Evolutionary conservation across 2,113 vertebrate species (phyloP).

Genomic region (Anseranas semipalmata): DNA sequence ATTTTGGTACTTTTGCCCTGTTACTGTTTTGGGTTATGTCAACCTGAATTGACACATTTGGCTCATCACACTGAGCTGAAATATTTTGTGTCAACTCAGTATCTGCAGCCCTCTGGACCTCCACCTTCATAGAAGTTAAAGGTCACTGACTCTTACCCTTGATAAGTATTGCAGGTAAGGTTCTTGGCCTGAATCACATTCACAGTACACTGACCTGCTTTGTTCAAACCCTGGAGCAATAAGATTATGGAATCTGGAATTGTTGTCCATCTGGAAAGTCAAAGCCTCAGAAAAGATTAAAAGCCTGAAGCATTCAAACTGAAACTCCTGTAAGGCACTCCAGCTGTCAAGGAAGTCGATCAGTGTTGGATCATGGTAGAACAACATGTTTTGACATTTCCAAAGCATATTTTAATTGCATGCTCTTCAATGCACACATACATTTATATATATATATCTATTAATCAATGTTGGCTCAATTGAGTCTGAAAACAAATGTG

Average conservation of each 20-base stretch:
- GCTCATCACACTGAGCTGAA: not conserved
- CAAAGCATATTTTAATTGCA: slow-evolving; percentile 3
- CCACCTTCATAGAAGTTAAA: not conserved
- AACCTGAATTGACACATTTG: not conserved
- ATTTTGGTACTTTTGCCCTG: not conserved
- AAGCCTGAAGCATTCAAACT: slow-evolving; percentile 5
- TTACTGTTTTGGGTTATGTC: not conserved
- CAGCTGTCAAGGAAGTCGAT: slow-evolving; percentile 30
- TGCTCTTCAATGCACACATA: not conserved
- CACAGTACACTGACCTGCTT: not conserved
- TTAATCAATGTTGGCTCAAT: not conserved
- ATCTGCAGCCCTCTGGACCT: not conserved
- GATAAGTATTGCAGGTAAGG: not conserved
- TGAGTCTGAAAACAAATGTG: not conserved
- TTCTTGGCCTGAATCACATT: not conserved
- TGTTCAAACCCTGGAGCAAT: not conserved
- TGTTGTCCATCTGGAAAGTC: slow-evolving; percentile 39
- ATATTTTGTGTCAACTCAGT: not conserved
- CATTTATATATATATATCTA: not conserved
- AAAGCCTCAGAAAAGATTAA: not conserved
- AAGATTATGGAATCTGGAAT: not conserved
- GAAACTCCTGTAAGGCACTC: not conserved
- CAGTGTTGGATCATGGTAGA: not conserved
- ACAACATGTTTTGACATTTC: slow-evolving; percentile 44
- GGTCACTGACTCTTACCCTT: not conserved